Conservation (phyloP, 30 jellyfish, hydroid and myxozoan genomes). For the Aurelia sp. region DNA sequence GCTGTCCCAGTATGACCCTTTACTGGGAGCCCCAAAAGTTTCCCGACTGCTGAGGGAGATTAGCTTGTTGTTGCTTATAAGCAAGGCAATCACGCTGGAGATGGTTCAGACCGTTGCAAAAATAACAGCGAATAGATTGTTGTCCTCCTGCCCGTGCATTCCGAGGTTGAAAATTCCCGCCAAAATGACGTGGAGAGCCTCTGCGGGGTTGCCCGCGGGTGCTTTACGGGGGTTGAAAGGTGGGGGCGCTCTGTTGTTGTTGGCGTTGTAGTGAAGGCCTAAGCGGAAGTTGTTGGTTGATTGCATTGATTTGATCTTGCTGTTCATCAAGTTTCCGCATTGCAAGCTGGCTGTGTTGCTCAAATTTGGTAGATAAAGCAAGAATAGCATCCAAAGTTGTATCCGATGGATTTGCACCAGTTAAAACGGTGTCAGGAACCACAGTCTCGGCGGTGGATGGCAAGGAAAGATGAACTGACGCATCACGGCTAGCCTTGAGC, state of each 20-base stretch:
- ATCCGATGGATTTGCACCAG: slow-evolving; percentile 7
- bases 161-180: slow-evolving; percentile 7
- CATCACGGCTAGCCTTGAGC: slow-evolving; percentile 33
- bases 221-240: neutral
- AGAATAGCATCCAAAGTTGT: neutral
- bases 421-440: slow-evolving; percentile 5
- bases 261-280: slow-evolving; percentile 1
- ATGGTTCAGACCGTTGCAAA: slow-evolving; percentile 20
- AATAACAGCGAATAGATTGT: slow-evolving; percentile 10
- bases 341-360: slow-evolving; percentile 8
- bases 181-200: neutral
- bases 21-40: slow-evolving; percentile 39
- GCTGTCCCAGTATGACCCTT: slow-evolving; percentile 12
- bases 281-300: slow-evolving; percentile 10
- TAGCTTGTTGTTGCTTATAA: slow-evolving; percentile 18
- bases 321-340: slow-evolving; percentile 8
- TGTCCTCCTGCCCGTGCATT: slow-evolving; percentile 23
- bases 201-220: slow-evolving; percentile 1
- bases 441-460: slow-evolving; percentile 18
- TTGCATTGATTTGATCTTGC: slow-evolving; percentile 27
- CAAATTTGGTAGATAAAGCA: slow-evolving; percentile 6
- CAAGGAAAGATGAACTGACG: slow-evolving; percentile 46
- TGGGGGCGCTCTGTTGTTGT: slow-evolving; percentile 7
- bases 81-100: slow-evolving; percentile 25
- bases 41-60: slow-evolving; percentile 15